Evolutionary conservation across 2,888 invertebrate genomes (phyloP).

Genomic region (Cyrtodaria siliqua): DNA sequence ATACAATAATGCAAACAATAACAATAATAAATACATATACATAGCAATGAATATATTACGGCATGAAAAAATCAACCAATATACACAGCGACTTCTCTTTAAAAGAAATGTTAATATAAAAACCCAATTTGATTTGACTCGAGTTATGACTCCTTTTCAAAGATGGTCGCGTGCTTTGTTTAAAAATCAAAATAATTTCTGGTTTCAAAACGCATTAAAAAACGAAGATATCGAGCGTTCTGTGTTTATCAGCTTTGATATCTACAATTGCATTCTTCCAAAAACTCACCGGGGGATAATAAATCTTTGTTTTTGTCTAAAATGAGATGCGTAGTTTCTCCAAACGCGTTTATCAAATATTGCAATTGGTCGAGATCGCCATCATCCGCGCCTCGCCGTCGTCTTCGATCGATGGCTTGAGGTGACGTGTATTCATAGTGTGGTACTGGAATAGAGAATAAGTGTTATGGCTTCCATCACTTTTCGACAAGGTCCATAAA

Average conservation of each 20-base stretch:
- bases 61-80: not conserved
- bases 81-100: too few species aligned
- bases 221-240: too few species aligned
- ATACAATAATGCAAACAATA: too few species aligned
- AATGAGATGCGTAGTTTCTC: slow-evolving; percentile 58
- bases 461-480: too few species aligned
- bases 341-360: slow-evolving; percentile 64
- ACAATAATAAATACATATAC: too few species aligned
- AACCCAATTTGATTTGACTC: too few species aligned
- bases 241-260: too few species aligned
- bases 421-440: slow-evolving; percentile 66
- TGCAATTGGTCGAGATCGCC: slow-evolving; percentile 38
- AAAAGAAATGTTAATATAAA: not conserved
- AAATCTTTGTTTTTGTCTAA: slow-evolving; percentile 67
- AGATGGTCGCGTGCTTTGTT: not conserved
- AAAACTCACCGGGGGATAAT: slow-evolving; percentile 64
- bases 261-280: not conserved
- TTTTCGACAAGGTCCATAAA: too few species aligned
- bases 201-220: too few species aligned
- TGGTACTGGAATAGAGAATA: slow-evolving; percentile 67
- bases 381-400: slow-evolving; percentile 3
- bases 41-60: too few species aligned
- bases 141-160: too few species aligned
- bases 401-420: slow-evolving; percentile 40
- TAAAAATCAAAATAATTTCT: too few species aligned